Conservation (phyloP, 53 echinoderm and acorn worm genomes). For the Patiria pectinifera region DNA sequence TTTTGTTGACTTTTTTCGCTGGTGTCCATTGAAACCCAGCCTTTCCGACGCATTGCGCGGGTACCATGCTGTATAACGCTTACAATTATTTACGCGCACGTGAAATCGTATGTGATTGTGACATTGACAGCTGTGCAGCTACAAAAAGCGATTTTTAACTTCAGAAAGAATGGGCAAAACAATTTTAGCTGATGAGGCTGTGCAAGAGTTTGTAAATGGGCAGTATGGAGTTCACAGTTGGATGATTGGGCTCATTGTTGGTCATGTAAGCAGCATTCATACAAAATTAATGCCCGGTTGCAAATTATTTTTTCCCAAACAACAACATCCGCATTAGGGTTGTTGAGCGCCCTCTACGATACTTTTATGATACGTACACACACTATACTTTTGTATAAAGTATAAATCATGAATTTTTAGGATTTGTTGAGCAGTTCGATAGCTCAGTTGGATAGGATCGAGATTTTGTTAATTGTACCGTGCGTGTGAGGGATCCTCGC, state of each 20-base stretch:
- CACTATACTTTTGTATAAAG: too few relatives aligned
- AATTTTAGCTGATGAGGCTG: conserved; percentile 74
- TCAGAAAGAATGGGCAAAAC: conserved; percentile 75
- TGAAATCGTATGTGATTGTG: background rate
- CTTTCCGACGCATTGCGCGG: background rate
- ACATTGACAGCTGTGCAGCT: too few relatives aligned
- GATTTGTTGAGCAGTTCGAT: too few relatives aligned
- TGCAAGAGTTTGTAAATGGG: conserved; percentile 61
- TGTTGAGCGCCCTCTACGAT: too few relatives aligned
- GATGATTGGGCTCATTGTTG: conserved; percentile 76
- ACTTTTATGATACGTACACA: too few relatives aligned
- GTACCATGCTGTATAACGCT: background rate
- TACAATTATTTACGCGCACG: background rate
- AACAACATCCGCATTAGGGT: too few relatives aligned
- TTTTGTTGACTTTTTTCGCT: background rate
- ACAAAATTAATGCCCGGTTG: background rate
- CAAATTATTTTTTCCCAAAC: too few relatives aligned
- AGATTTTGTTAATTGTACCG: too few relatives aligned
- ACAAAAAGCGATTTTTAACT: too few relatives aligned
- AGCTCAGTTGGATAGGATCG: too few relatives aligned
- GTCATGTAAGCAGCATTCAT: conserved; percentile 65
- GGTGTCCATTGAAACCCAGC: background rate
- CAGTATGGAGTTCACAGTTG: conserved; percentile 46
- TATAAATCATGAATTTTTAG: too few relatives aligned
- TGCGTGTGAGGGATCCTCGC: too few relatives aligned